Evolutionary conservation across 2,113 vertebrate genomes (phyloP).

Genomic region (Hippocampus guttulatus): DNA sequence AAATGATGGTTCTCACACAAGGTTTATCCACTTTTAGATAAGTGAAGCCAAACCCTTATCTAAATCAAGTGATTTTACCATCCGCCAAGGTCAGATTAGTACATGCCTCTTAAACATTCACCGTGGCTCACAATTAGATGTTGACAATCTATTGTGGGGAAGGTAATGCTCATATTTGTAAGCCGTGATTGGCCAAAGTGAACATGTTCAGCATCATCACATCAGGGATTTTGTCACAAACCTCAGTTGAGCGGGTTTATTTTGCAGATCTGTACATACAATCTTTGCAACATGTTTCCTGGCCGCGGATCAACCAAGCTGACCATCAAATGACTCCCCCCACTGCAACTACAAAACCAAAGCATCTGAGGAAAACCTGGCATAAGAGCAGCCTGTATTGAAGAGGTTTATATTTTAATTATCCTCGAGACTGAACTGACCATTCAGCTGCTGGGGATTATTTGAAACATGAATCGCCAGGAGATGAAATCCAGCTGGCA

Average conservation of each 20-base stretch:
- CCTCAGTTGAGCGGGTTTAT: neutral
- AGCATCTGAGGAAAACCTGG: neutral
- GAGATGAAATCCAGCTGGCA: conserved; percentile 39
- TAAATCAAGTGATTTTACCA: too few relatives aligned
- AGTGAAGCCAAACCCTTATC: too few relatives aligned
- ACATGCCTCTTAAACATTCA: too few relatives aligned
- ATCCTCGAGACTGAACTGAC: conserved; percentile 9
- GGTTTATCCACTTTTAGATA: too few relatives aligned
- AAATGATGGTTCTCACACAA: too few relatives aligned
- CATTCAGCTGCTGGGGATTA: conserved; percentile 7
- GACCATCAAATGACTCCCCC: conserved; percentile 2
- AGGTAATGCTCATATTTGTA: neutral
- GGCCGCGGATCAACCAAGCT: neutral
- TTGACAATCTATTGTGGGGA: neutral
- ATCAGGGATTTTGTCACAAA: too few relatives aligned
- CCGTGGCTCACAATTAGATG: neutral
- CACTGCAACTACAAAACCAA: neutral
- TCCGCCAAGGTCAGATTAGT: too few relatives aligned
- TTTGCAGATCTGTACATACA: neutral
- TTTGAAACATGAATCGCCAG: conserved; percentile 30
- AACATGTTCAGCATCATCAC: too few relatives aligned
- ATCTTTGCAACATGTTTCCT: neutral
- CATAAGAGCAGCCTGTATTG: conserved; percentile 4
- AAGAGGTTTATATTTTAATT: conserved; percentile 17
- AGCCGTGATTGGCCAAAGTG: neutral